Evolutionary conservation across 2,888 invertebrate genomes (phyloP).

Genomic region (Drosophila nr. fundita): DNA sequence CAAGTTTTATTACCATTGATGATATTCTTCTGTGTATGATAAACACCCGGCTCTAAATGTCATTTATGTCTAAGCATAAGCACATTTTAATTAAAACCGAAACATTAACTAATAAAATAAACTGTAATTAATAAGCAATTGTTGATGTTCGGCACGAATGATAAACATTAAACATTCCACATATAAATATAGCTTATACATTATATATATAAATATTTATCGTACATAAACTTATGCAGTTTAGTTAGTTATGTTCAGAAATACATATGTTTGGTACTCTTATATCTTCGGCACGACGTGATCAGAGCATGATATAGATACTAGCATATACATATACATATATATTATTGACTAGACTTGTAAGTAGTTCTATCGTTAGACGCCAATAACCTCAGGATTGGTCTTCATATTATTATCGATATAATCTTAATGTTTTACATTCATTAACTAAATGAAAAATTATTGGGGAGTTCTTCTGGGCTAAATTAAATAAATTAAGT

Average conservation of each 20-base stretch:
- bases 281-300: conserved; percentile 29
- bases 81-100: conserved; percentile 61
- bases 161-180: conserved; percentile 45
- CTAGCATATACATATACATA: conserved; percentile 33
- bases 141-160: conserved; percentile 72
- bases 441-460: neutral
- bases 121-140: conserved; percentile 64
- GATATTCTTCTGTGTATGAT: conserved; percentile 73
- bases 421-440: conserved; percentile 17
- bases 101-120: neutral
- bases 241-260: conserved; percentile 29
- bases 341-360: conserved; percentile 23
- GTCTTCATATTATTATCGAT: conserved; percentile 62
- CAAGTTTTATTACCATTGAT: conserved; percentile 81
- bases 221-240: conserved; percentile 18
- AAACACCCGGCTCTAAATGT: conserved; percentile 43
- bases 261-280: neutral
- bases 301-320: conserved; percentile 65
- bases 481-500: neutral
- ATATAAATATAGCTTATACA: conserved; percentile 12
- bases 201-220: conserved; percentile 17
- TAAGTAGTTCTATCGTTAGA: conserved; percentile 63
- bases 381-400: conserved; percentile 77
- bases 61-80: conserved; percentile 37
- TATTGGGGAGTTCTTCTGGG: neutral